Base-by-base conservation (phyloP, 2,797 vertebrate genomes). In the Cyprinella venusta region DNA sequence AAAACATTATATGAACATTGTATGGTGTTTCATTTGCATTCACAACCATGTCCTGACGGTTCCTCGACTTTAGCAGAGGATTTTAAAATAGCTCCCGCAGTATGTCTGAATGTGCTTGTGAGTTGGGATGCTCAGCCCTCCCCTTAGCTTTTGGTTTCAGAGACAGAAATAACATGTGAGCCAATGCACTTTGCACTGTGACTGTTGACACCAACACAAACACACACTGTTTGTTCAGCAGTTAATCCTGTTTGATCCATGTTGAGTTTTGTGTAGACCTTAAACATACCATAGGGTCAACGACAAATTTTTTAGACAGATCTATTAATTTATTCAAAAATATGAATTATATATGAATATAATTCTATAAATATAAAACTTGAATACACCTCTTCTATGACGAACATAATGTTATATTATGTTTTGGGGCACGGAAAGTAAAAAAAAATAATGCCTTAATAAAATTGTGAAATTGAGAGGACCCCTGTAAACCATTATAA, bases 161-260 rank as follows among this genome's bases (percentile, higher is more conserved):
- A 52, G 87, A 88, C 87, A 84, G 83, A 88, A 89, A 90, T 90
- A 90, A 88, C 83, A 67, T 68, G 79, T 85, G 70, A 89, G 76
- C 78, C 56, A 69, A 61, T 86, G 70, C 79, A 78, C 83, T 56
- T 68, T 68, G 64, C 79, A 79, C 84, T 85, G 48, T 80, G 69
- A 76, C 61, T 84, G 33, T 80, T 80, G 40, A 64, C 79, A 75
- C 38, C 76, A 50, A 76, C 56, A 81, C 26, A 77, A 19, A 24
- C 38, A 0, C 38, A n/a, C 15, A 81, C 56, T 54, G 19, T 76
- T 83, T 65, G 81, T 69, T 80, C 75, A 65, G 59, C 70, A 80
- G 71, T n/a, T 70, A 38, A 61, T 52, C 76, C 61, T 61, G 19
- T 24, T 67, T 76, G 74, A 76, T 61, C 54, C 74, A 61, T 45